These are phyloP conservation scores for Cyanocitta stelleri DNA, from an alignment of 2,113 vertebrate genomes.

Conservation along the genomic window DNA sequence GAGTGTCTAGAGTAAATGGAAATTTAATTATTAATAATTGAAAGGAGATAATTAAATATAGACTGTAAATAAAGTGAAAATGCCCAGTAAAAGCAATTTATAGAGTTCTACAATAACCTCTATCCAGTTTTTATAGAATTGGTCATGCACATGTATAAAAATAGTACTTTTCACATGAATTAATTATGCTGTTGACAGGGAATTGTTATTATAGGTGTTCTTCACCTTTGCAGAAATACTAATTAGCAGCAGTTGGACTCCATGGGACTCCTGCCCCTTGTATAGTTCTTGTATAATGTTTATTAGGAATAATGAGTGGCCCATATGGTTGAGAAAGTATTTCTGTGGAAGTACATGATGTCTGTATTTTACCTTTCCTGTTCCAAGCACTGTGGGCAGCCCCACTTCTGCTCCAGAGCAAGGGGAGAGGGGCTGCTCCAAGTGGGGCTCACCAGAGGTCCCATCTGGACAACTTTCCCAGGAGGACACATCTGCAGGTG, in stretches of 20 bases:
- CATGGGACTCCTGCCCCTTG: not conserved
- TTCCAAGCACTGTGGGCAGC: not conserved
- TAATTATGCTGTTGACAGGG: constrained; percentile 18
- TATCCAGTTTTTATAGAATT: not conserved
- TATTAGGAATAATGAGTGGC: not conserved
- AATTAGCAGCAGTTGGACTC: constrained; percentile 13
- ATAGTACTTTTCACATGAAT: not conserved
- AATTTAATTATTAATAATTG: not conserved
- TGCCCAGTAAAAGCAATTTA: not conserved
- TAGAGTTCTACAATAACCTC: not conserved
- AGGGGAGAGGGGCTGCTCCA: not conserved
- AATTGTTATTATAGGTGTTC: not conserved
- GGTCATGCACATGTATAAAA: not conserved
- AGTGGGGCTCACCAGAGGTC: not conserved
- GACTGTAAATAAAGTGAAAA: not conserved
- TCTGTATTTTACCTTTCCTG: not conserved
- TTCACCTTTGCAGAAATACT: constrained; percentile 20
- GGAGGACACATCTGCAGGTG: not conserved
- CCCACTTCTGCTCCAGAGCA: not conserved
- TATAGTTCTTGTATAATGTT: not conserved
- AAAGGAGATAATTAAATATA: not conserved
- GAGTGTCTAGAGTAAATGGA: not conserved
- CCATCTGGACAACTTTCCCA: not conserved
- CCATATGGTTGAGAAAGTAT: not conserved
- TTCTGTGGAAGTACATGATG: not conserved